Conservation (phyloP, 1,140 invertebrate genomes). For the Sinonovacula constricta region DNA sequence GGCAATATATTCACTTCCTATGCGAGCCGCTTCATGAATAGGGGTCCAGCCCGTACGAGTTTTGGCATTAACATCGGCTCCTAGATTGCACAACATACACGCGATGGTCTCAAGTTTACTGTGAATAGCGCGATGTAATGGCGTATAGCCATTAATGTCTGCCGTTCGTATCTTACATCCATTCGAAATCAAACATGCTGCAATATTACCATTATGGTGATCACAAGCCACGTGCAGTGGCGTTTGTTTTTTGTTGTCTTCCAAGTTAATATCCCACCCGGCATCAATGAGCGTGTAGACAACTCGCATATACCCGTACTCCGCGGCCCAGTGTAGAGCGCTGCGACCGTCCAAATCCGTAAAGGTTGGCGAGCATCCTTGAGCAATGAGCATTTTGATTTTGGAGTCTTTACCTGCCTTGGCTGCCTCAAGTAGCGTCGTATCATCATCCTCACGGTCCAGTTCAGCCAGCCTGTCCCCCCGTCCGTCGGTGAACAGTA, state of each 20-base stretch:
- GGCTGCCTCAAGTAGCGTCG: constrained; percentile 63
- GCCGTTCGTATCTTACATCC: constrained; percentile 64
- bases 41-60: constrained; percentile 70
- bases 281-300: constrained; percentile 59
- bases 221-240: constrained; percentile 72
- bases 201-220: constrained; percentile 63
- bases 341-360: constrained; percentile 62
- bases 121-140: constrained; percentile 71
- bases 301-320: constrained; percentile 67
- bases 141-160: constrained; percentile 65
- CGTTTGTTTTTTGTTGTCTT: constrained; percentile 67
- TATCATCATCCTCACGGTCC: constrained; percentile 53
- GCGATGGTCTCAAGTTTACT: constrained; percentile 65
- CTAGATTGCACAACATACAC: constrained; percentile 65
- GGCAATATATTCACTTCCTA: constrained; percentile 69
- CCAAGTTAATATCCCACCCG: constrained; percentile 61
- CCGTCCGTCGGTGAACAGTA: constrained; percentile 35
- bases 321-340: constrained; percentile 71
- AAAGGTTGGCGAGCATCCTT: constrained; percentile 45
- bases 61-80: constrained; percentile 63
- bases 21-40: constrained; percentile 70
- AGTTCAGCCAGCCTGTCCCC: constrained; percentile 55
- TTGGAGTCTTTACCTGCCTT: constrained; percentile 65
- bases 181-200: constrained; percentile 62
- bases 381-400: constrained; percentile 54